These are phyloP conservation scores for Neoascia interrupta DNA, from an alignment of 2,888 invertebrate genomes.

Conservation along the genomic window DNA sequence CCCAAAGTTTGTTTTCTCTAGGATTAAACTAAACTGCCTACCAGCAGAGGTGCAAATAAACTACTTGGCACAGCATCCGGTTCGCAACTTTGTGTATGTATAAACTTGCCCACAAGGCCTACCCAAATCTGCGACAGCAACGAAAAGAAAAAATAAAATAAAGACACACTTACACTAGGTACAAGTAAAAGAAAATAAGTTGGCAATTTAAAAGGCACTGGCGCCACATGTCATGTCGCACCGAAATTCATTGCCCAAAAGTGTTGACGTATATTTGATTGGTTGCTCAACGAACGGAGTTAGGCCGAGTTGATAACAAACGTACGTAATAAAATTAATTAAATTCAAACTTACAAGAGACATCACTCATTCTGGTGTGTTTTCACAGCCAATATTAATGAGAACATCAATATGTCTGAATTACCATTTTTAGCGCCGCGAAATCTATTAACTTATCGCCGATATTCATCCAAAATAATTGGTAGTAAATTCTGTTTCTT, in stretches of 20 bases:
- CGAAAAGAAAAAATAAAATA: conserved; percentile 6
- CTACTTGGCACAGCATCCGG: conserved; percentile 38
- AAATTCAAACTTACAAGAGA: conserved; percentile 26
- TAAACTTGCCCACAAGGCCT: conserved; percentile 34
- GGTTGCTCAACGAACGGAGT: no score
- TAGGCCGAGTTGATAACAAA: conserved; percentile 46
- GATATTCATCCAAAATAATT: conserved; percentile 20
- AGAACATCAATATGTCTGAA: neutral
- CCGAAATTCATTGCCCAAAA: conserved; percentile 42
- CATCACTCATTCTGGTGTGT: no score
- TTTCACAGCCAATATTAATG: neutral
- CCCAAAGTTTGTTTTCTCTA: conserved; percentile 1
- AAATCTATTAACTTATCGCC: conserved; percentile 22
- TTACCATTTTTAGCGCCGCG: conserved; percentile 30
- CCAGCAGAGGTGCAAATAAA: neutral
- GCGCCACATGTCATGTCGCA: conserved; percentile 62
- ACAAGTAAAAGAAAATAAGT: conserved; percentile 43
- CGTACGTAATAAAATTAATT: conserved; percentile 31
- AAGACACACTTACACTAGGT: neutral
- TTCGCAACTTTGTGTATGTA: conserved; percentile 44
- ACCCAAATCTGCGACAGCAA: conserved; percentile 27
- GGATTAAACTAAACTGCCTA: conserved; percentile 22
- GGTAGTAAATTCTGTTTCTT: conserved; percentile 5
- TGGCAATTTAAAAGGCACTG: conserved; percentile 33
- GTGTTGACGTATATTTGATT: conserved; percentile 63